These are phyloP conservation scores for Trissolcus japonicus DNA, from an alignment of 2,888 invertebrate genomes.

Conservation along the genomic window DNA sequence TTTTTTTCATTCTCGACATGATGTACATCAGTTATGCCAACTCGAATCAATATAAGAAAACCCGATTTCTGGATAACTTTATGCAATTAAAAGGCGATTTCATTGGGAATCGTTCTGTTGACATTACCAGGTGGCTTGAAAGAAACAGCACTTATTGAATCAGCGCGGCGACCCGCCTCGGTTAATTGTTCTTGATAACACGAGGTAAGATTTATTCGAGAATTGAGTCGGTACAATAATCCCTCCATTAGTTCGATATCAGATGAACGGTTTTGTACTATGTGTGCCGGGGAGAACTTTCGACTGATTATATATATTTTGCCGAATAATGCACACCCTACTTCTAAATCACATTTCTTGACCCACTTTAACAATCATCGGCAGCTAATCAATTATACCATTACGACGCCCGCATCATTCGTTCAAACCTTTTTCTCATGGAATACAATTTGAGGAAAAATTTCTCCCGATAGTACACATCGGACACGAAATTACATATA, in stretches of 20 bases:
- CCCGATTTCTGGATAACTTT: slow-evolving; percentile 27
- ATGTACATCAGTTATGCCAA: slow-evolving; percentile 25
- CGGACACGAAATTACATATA: slow-evolving; percentile 24
- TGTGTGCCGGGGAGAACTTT: slow-evolving; percentile 7
- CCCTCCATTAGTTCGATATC: slow-evolving; percentile 17
- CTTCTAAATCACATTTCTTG: slow-evolving; percentile 52
- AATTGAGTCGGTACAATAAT: slow-evolving; percentile 28
- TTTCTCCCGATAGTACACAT: slow-evolving; percentile 9
- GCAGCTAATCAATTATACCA: slow-evolving; percentile 52
- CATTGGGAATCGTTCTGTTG: slow-evolving; percentile 45
- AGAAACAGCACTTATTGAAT: slow-evolving; percentile 43
- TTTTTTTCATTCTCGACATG: background rate
- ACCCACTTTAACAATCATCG: slow-evolving; percentile 54
- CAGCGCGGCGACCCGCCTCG: slow-evolving; percentile 11
- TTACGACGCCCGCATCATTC: slow-evolving; percentile 40
- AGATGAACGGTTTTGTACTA: slow-evolving; percentile 6
- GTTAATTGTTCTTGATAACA: slow-evolving; percentile 30
- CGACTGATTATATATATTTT: slow-evolving; percentile 33
- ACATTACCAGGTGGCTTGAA: slow-evolving; percentile 26
- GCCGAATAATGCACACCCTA: slow-evolving; percentile 35
- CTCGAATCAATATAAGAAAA: slow-evolving; percentile 29
- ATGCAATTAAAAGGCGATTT: slow-evolving; percentile 19
- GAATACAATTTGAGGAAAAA: slow-evolving; percentile 39
- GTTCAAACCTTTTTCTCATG: slow-evolving; percentile 39
- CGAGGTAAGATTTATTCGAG: slow-evolving; percentile 31